These are phyloP conservation scores for Megaceryle torquata DNA, from an alignment of 2,113 vertebrate species.

Conservation along the genomic window DNA sequence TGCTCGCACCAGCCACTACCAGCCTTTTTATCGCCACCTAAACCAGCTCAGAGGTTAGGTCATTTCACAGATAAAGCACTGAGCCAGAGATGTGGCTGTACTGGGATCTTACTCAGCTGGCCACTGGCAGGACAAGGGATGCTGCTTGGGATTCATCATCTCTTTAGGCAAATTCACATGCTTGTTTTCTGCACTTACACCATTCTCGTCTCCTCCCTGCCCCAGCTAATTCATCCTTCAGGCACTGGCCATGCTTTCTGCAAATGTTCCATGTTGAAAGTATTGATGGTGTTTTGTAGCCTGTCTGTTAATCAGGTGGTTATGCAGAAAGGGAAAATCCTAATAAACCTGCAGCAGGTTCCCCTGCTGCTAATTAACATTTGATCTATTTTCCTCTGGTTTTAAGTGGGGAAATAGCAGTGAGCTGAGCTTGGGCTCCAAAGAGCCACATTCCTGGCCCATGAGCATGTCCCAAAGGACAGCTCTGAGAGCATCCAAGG, in stretches of 20 bases:
- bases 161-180: neutral
- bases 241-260: neutral
- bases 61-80: neutral
- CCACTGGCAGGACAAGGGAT: neutral
- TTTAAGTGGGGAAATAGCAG: constrained; percentile 17
- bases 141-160: neutral
- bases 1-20: neutral
- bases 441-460: constrained; percentile 34
- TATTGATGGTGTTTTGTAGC: neutral
- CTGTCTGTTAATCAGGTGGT: neutral
- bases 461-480: constrained; percentile 24
- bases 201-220: neutral
- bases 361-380: constrained; percentile 32
- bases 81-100: neutral
- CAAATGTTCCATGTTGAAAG: neutral
- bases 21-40: constrained; percentile 8
- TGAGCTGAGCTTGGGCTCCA: neutral
- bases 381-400: neutral
- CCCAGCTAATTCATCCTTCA: accelerated
- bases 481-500: constrained; percentile 21
- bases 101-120: neutral
- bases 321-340: constrained; percentile 6
- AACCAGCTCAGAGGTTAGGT: neutral
- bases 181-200: neutral
- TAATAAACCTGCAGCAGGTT: neutral